Evolutionary conservation across 2,113 vertebrate genomes (phyloP), one percentile per base, ranked within the genome.

Genomic region (Collichthys lucidus): DNA sequence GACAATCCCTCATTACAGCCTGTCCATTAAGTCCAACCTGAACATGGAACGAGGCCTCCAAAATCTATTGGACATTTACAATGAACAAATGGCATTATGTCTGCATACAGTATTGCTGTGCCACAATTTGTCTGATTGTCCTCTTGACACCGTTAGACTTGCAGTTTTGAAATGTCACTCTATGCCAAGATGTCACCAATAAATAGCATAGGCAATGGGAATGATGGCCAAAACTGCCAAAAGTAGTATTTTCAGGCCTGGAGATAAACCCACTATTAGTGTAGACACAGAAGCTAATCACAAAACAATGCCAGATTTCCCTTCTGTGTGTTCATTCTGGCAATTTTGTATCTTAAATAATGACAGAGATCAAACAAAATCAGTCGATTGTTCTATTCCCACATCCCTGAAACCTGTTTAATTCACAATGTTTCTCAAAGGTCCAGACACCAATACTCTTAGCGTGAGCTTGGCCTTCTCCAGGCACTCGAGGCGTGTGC

Each of bases 391-490:
- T 65, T 86, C 47, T 53, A 15, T 19, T 55, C 35, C 0, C 0
- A 56, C 20, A 52, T 61, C 46, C 42, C 55, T 61, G 64, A 50
- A 60, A 78, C 59, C 17, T 65, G 69, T 71, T 87, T 61, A 55
- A 80, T 59, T 80, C 67, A 74, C n/a, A 57, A 11, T 40, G 56
- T 31, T 62, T 74, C 74, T 66, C 53, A 74, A 60, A 79, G 66
- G 65, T 77, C 77, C 50, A 0, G 29, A 61, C 46, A 59, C 22
- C 26, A 49, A 67, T 15, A 47, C 42, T 42, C 22, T 10, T 3
- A 53, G 69, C 2, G 52, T 24, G 19, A 46, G 67, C 62, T 20
- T 67, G 79, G 70, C 67, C 63, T 78, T 69, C 68, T 73, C 46
- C 61, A 65, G 65, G 85, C 68, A 42, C 77, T 76, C 0, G 55